These are phyloP conservation scores for Poecilia latipinna DNA, from an alignment of 2,113 vertebrate species.

Conservation along the genomic window DNA sequence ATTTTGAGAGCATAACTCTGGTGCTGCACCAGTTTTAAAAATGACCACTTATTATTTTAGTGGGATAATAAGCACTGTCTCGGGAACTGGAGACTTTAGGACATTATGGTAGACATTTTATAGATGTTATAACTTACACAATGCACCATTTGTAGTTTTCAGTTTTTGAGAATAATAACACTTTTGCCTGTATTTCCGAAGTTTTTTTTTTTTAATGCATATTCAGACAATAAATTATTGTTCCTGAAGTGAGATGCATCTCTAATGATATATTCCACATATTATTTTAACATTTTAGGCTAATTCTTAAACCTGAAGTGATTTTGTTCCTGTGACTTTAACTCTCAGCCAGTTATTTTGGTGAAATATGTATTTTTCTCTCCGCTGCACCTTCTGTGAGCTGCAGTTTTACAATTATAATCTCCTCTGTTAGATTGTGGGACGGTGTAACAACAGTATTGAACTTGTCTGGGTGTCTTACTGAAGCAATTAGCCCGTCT, in stretches of 20 bases:
- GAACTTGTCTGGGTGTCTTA: conserved; percentile 60
- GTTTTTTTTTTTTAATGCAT: neutral
- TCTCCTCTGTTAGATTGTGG: conserved; percentile 26
- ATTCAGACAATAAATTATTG: neutral
- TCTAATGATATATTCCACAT: neutral
- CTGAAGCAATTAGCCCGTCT: conserved; percentile 73
- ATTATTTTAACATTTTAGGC: neutral
- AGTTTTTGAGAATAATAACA: neutral
- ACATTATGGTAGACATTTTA: neutral
- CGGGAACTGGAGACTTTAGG: too few relatives aligned
- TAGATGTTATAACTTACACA: neutral
- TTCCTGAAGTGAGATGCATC: too few relatives aligned
- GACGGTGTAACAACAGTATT: conserved; percentile 46
- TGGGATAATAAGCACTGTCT: too few relatives aligned
- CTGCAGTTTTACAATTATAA: conserved; percentile 36
- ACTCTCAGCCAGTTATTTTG: conserved; percentile 37
- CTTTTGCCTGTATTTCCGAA: neutral
- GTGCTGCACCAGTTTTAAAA: too few relatives aligned
- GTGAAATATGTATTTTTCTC: conserved; percentile 12
- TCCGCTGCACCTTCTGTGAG: conserved; percentile 26
- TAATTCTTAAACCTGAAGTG: neutral
- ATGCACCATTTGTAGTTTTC: neutral
- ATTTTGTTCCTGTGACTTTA: conserved; percentile 10
- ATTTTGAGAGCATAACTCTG: too few relatives aligned
- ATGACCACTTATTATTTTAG: too few relatives aligned